Base-by-base conservation (phyloP, 2,888 invertebrate species). In the Drosophila meridionalis region DNA sequence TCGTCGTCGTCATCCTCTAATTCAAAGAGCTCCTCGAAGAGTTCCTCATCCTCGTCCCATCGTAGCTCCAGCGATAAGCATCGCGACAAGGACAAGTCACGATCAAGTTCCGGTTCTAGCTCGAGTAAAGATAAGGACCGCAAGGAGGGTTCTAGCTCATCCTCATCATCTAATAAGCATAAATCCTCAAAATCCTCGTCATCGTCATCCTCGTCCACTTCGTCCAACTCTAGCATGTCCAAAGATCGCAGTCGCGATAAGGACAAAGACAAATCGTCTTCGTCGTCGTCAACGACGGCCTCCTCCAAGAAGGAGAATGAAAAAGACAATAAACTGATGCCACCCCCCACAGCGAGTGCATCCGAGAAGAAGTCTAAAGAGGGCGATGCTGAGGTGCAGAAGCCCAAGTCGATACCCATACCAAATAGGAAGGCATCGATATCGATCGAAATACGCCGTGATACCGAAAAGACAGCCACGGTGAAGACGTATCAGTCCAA, bases 401-500 rank as follows among this genome's bases (percentile, higher is more conserved):
- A 90, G 50, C 69, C 91, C 0, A 91, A 92, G 56, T 93, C 94
- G 62, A 92, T 92, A 55, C 83, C 91, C 14, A 93, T 93, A 67
- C 91, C 90, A 91, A 92, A 91, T 36, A 92, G 93, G 64, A 96
- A 96, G 82, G 96, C 96, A 45, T 96, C 97, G 4, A 96, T 97
- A 92, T 97, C 97, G 0, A 96, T 97, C 82, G 97, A 97, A 94
- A 95, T 96, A 64, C 94, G 97, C 72, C 96, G 96, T 71, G 95
- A 95, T 79, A 95, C 95, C 60, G 94, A 95, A 12, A 94, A 98
- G 87, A 96, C 97, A 5, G 97, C 97, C 93, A 98, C 98, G 45
- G 98, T 98, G 0, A 98, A 98, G 94, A 96, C 97, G 20, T 97
- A 96, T 92, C 96, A 97, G 93, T 97, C 97, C 0, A 98, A 97